Evolutionary conservation across 2,888 invertebrate species (phyloP), one percentile per base, ranked within the genome.

Genomic region (Yponomeuta plumbellus): DNA sequence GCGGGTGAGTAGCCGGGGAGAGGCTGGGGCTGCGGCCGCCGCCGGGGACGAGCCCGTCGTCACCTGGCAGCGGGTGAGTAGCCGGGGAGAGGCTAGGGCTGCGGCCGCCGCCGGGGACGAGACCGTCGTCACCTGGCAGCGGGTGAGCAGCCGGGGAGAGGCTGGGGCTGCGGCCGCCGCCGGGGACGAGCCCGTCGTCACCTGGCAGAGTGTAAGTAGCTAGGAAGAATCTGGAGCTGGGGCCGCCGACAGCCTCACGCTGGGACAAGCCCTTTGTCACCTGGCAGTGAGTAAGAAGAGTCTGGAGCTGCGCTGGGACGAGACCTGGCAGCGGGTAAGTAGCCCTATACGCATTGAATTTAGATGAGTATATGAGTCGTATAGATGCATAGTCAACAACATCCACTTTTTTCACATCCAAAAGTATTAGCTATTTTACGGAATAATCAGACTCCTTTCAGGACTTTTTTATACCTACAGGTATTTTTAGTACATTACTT

Each of bases 21-120:
- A 98, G 90, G 95, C 96, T 0, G 98, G 98, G 87, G 95, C 95
- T 75, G 95, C 95, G 61, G 92, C 93, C 65, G 94, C 94, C 77
- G 95, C 95, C 23, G 93, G 94, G 72, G 92, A 92, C 67, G 91
- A 92, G 69, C 94, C 95, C 0, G 90, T 92, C 56, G 93, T 95
- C 74, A 89, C 92, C 67, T 95, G 95, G 95, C 93, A 91, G 72
- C 93, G 94, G 86, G 95, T 94, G 26, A 61, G 69, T 11, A 3
- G 13, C 44, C 13, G 13, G 4, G 2, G 44, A 13, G 2, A 44
- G 13, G 5, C 44, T 13, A 3, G 2, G 4, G 44, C 44, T 26
- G 26, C 26, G 3, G 26, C 44, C 44, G 44, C 44, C 44, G 11
- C 13, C 44, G 26, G 26, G 3, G 26, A 26, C 26, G 26, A 44